A percentile compares a stretch with the other conserved stretches of the same genome.
phyloP scores from a whole-genome alignment of 2,113 vertebrate species.

The Micronycteris hirsuta region DNA sequence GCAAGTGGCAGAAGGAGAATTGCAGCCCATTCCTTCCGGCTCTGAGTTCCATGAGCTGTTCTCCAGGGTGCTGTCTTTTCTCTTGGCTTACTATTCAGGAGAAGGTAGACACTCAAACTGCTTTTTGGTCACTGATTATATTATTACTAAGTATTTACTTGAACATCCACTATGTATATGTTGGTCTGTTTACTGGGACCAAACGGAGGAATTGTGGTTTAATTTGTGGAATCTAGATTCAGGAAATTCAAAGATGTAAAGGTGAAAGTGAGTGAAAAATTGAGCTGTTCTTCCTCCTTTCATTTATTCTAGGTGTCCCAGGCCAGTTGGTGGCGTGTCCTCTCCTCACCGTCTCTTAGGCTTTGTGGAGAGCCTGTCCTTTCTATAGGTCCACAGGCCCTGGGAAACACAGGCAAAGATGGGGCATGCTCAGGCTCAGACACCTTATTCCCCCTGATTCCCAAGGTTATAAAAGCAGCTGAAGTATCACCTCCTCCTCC shows the following conservation, averaged over 20 bases:
- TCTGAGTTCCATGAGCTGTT: background rate
- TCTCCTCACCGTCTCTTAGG: background rate
- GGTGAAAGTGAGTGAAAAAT: background rate
- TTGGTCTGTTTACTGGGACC: background rate
- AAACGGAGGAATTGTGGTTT: background rate
- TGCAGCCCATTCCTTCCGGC: background rate
- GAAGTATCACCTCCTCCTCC: background rate
- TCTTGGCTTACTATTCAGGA: background rate
- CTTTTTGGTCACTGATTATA: background rate
- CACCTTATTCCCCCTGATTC: background rate
- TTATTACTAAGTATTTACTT: background rate
- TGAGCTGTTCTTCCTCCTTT: background rate
- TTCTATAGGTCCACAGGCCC: background rate
- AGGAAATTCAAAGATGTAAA: background rate
- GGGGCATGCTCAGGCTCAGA: background rate
- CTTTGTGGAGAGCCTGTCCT: background rate
- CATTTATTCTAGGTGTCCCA: background rate
- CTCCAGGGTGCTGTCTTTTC: background rate
- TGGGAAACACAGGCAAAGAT: background rate
- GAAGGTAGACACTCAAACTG: background rate
- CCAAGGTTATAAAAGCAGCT: slow-evolving; percentile 14
- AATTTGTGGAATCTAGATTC: background rate
- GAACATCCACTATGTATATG: background rate
- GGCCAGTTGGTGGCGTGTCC: background rate
- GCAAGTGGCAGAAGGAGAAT: background rate